phyloP scores from a whole-genome alignment of 2,797 vertebrate genomes.

The Nothura maculosa region DNA sequence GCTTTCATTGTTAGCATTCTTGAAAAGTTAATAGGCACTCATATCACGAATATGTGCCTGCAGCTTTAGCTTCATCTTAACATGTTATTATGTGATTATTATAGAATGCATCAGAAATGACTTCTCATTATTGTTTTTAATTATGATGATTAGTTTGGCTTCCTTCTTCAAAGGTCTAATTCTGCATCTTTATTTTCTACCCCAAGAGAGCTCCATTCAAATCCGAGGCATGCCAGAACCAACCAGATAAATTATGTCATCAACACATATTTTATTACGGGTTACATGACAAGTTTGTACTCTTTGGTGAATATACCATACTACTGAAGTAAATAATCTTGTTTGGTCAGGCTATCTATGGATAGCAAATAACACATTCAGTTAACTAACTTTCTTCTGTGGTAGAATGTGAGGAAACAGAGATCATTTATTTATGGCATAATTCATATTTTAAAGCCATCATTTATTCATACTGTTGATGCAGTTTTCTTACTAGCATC shows the following conservation, averaged over 20 bases:
- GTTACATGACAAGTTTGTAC: background rate
- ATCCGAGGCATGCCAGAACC: background rate
- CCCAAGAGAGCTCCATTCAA: conserved; percentile 6
- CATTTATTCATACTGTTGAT: conserved; percentile 54
- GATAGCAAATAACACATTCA: background rate
- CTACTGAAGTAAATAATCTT: background rate
- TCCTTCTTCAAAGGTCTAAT: conserved; percentile 24
- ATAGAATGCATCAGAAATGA: conserved; percentile 25
- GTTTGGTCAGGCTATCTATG: background rate
- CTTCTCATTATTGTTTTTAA: conserved; percentile 45
- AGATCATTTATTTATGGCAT: conserved; percentile 43
- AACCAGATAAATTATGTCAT: conserved; percentile 33
- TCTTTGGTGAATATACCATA: background rate
- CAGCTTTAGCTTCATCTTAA: background rate
- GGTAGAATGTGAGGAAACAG: conserved; percentile 24
- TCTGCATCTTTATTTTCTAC: conserved; percentile 22
- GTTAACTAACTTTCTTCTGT: conserved; percentile 2
- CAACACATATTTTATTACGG: conserved; percentile 17
- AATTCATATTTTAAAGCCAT: conserved; percentile 56
- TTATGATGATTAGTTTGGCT: conserved; percentile 32
- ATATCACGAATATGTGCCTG: background rate
- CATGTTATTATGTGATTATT: background rate
- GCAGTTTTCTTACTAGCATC: background rate
- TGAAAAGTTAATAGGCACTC: conserved; percentile 4
- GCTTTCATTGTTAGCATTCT: background rate